Conservation (phyloP, 2,888 invertebrate species). For the Timandra comae region DNA sequence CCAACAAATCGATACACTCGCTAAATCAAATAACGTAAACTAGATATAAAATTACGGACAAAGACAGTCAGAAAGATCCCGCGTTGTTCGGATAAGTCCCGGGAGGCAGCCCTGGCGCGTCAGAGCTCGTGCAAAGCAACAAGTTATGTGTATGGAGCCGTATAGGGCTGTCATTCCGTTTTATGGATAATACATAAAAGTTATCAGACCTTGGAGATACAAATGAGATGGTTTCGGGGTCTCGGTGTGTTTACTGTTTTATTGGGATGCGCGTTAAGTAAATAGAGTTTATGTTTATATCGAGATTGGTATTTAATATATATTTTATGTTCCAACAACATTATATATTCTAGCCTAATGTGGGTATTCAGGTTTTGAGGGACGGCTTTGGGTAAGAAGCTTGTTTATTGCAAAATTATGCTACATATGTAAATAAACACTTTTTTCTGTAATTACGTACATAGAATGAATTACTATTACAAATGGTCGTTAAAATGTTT, state of each 20-base stretch:
- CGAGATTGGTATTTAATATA: conserved; percentile 1
- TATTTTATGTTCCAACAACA: no score
- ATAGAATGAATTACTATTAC: no score
- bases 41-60: conserved; percentile 17
- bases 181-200: conserved; percentile 19
- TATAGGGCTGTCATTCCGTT: conserved; percentile 16
- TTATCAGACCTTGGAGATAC: conserved; percentile 18
- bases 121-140: conserved; percentile 27
- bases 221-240: conserved; percentile 17
- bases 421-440: no score
- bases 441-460: no score
- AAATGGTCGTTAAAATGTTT: no score
- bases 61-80: conserved; percentile 23
- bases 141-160: conserved; percentile 27
- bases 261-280: conserved; percentile 13
- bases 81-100: conserved; percentile 20
- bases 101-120: conserved; percentile 20
- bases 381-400: no score
- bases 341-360: no score
- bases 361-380: no score
- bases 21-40: conserved; percentile 19
- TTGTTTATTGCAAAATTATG: no score
- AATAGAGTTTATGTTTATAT: conserved; percentile 1
- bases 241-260: conserved; percentile 15
- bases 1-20: conserved; percentile 4